Conservation (phyloP, 2,888 invertebrate genomes). For the Diarsia mendica region DNA sequence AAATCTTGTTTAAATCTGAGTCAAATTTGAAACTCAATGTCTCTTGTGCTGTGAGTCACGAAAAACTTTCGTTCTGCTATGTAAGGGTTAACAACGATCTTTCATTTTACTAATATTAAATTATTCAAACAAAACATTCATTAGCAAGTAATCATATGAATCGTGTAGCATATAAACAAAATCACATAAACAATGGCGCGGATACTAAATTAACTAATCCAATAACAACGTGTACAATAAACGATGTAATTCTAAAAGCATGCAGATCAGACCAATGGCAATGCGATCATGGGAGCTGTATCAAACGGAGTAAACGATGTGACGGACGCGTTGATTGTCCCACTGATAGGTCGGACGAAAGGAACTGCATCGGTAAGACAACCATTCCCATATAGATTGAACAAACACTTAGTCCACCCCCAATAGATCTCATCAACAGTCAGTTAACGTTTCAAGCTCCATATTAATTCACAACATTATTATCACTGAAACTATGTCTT, state of each 20-base stretch:
- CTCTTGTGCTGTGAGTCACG: neutral
- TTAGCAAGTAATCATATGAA: neutral
- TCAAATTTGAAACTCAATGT: neutral
- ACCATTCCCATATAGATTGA: conserved; percentile 29
- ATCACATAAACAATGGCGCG: conserved; percentile 47
- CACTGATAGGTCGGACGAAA: conserved; percentile 93
- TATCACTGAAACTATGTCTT: conserved; percentile 27
- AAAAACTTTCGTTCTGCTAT: neutral
- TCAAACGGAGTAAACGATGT: conserved; percentile 91
- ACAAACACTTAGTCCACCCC: conserved; percentile 27
- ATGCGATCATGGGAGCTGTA: conserved; percentile 93
- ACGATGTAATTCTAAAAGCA: conserved; percentile 84
- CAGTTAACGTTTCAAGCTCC: conserved; percentile 21
- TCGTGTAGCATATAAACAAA: conserved; percentile 48
- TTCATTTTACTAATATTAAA: neutral
- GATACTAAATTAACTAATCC: conserved; percentile 61
- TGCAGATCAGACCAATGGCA: conserved; percentile 93
- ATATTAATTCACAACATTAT: conserved; percentile 28
- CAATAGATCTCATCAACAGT: conserved; percentile 29
- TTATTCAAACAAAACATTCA: neutral
- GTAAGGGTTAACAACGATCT: neutral
- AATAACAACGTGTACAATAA: conserved; percentile 56
- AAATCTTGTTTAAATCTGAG: neutral
- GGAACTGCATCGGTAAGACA: conserved; percentile 91
- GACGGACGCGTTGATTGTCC: conserved; percentile 93